Evolutionary conservation across 2,113 vertebrate species (phyloP).

Genomic region (Cryptotis parvus): DNA sequence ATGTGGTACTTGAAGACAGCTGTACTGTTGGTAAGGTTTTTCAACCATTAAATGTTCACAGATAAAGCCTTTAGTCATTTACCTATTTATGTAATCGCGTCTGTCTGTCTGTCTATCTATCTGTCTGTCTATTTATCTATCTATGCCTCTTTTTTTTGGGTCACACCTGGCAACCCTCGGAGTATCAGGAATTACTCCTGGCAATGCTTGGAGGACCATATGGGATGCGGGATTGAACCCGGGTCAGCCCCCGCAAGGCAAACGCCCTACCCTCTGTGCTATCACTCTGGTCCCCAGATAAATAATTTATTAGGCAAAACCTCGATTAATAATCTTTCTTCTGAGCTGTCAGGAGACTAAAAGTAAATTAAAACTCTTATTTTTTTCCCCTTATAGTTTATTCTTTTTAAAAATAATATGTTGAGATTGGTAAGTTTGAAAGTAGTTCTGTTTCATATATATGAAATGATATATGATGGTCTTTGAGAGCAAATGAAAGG

Average conservation of each 20-base stretch:
- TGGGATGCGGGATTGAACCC: too few relatives aligned
- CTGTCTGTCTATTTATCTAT: too few relatives aligned
- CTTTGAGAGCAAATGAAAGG: slow-evolving; percentile 9
- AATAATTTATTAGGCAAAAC: slow-evolving; percentile 30
- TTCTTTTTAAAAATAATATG: slow-evolving; percentile 48
- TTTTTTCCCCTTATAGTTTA: slow-evolving; percentile 17
- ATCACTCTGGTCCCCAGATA: too few relatives aligned
- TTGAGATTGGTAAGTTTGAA: slow-evolving; percentile 45
- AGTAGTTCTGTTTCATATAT: not conserved
- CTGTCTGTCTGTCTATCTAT: too few relatives aligned
- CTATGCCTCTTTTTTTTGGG: too few relatives aligned
- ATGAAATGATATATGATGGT: not conserved
- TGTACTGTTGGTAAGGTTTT: slow-evolving; percentile 95
- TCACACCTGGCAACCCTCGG: too few relatives aligned
- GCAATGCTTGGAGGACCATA: too few relatives aligned
- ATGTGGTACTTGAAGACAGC: slow-evolving; percentile 97
- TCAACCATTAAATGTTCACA: slow-evolving; percentile 41
- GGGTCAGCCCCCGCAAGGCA: too few relatives aligned
- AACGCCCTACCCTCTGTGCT: too few relatives aligned
- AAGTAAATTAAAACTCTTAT: not conserved
- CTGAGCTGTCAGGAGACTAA: slow-evolving; percentile 33
- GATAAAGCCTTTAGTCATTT: too few relatives aligned
- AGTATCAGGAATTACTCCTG: too few relatives aligned
- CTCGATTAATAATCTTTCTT: slow-evolving; percentile 33
- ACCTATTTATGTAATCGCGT: too few relatives aligned